Evolutionary conservation across 2,888 invertebrate genomes (phyloP).

Genomic region (Synergus japonicus): DNA sequence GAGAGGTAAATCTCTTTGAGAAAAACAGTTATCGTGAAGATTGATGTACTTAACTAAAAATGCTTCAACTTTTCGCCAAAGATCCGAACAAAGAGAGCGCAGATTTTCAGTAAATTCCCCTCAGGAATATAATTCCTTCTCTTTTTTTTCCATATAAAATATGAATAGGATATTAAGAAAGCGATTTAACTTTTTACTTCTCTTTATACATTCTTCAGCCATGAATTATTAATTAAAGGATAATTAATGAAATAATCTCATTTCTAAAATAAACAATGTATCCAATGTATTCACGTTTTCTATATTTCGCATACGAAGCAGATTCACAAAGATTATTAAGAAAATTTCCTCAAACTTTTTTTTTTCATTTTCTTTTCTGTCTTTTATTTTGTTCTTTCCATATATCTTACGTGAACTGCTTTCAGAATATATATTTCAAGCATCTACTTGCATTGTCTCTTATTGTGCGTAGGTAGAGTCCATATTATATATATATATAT

Average conservation of each 20-base stretch:
- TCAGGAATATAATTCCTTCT: background rate
- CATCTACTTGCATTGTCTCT: background rate
- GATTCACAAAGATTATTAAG: too few species aligned
- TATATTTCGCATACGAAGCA: too few species aligned
- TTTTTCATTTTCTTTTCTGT: background rate
- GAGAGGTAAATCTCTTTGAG: conserved; percentile 10
- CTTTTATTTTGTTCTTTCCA: background rate
- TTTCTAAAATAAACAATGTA: background rate
- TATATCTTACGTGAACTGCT: background rate
- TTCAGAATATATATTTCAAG: background rate
- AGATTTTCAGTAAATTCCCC: conserved; percentile 45
- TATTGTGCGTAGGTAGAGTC: background rate
- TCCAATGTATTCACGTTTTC: too few species aligned
- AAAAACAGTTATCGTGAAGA: conserved; percentile 47
- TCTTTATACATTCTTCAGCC: background rate
- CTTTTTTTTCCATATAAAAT: background rate
- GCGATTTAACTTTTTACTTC: background rate
- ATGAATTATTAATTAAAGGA: background rate
- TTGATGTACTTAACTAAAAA: conserved; percentile 55
- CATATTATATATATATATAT: too few species aligned
- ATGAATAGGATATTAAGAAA: background rate
- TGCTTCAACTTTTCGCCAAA: conserved; percentile 28
- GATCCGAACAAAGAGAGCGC: conserved; percentile 44
- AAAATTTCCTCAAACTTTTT: too few species aligned
- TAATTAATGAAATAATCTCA: background rate